These are phyloP conservation scores for Clarias platycephalus DNA, from an alignment of 2,797 vertebrate genomes.

Conservation along the genomic window DNA sequence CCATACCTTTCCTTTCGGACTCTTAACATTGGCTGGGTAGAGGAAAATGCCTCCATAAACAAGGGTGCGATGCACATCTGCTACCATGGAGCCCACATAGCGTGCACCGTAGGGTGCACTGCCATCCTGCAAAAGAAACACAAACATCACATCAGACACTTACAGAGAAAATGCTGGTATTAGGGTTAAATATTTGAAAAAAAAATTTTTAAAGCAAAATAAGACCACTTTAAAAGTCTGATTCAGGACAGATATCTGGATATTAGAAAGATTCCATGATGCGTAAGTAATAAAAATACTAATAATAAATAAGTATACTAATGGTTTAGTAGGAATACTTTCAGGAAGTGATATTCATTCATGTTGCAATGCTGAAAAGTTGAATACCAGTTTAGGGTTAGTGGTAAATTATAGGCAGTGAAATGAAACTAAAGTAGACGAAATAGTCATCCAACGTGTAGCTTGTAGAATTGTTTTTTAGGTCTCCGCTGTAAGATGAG, in stretches of 20 bases:
- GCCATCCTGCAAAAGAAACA: slow-evolving; percentile 76
- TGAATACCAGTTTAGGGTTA: neutral
- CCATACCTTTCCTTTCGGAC: slow-evolving; percentile 91
- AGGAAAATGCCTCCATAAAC: slow-evolving; percentile 96
- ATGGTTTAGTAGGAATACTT: neutral
- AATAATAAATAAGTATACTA: neutral
- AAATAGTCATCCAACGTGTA: neutral
- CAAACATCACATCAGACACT: slow-evolving; percentile 3
- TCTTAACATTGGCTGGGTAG: slow-evolving; percentile 93
- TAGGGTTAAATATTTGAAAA: neutral
- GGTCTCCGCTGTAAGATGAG: too few relatives aligned
- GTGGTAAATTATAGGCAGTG: neutral
- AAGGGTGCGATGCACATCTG: slow-evolving; percentile 92
- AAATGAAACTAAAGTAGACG: neutral
- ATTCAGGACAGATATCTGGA: neutral
- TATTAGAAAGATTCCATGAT: neutral
- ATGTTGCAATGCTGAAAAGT: neutral
- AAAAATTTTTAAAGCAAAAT: neutral
- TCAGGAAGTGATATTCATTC: neutral
- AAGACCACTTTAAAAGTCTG: neutral
- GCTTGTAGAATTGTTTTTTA: neutral
- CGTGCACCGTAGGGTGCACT: slow-evolving; percentile 88
- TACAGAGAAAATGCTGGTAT: neutral
- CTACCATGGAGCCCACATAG: slow-evolving; percentile 97
- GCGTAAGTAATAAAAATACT: neutral